Base-by-base conservation (phyloP, 2,888 invertebrate species). In the Mesoligia furuncula region DNA sequence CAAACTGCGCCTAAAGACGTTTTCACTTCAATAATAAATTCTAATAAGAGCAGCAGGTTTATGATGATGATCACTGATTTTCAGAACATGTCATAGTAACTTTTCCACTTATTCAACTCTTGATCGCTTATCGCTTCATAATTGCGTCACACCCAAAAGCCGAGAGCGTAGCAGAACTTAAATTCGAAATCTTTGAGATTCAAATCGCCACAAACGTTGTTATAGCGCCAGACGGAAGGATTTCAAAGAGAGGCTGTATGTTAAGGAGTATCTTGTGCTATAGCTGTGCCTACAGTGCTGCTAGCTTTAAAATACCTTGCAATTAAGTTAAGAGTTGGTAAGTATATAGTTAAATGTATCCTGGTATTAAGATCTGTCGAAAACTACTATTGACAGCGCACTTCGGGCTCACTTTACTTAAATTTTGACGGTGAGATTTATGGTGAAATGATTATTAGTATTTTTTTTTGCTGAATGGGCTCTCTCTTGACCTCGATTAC, bases 181-280 rank as follows among this genome's bases (percentile, higher is more conserved):
- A 95, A 95, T 95, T 94, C 89, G 92, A 95, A 96, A 96, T 96
- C 95, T 96, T 96, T 96, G 96, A 95, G 95, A 96, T 96, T 96
- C 96, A 96, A 96, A 96, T 95, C 94, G 95, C 92, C 95, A 93
- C 93, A 93, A 95, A 95, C 87, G 91, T 90, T 90, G 93, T 96
- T 95, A 95, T 80, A 84, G 85, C 86, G 85, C 86, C 90, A 92
- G 92, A 90, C 91, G 90, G 91, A 90, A 88, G 91, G 94, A 94
- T 94, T 94, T 92, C 91, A 95, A 94, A 93, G 92, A 76, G 89
- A 90, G 84, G 74, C 77, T 76, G 42, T 74, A 61, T 27, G 42
- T 45, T 77, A 64, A 80, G 69, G 54, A 70, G 48, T 66, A 45
- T 64, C 51, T 68, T 45, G 15, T 42, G n/a, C 15, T 69, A 39